Percentiles rank a stretch among this genome's conserved stretches.
Conservation (phyloP, 2,888 invertebrate species). For the Acrocyrtus sp. region DNA sequence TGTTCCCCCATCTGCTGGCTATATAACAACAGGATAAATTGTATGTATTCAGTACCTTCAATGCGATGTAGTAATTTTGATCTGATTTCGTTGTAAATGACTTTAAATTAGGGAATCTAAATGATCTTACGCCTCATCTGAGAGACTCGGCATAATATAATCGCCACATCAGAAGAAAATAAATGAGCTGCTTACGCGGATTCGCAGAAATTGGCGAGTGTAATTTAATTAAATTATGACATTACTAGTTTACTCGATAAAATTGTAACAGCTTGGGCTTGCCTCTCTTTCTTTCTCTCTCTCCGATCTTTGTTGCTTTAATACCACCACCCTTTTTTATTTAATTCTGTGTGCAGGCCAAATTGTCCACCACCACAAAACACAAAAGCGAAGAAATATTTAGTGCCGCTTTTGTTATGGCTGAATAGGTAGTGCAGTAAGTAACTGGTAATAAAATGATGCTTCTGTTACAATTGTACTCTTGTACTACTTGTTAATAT, state of each 20-base stretch:
- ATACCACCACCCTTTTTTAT: background rate
- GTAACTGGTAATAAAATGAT: background rate
- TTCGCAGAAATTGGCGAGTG: slow-evolving; percentile 15
- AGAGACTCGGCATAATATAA: background rate
- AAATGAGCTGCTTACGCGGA: background rate
- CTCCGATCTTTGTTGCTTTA: no score
- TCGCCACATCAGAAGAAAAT: background rate
- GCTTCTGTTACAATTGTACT: slow-evolving; percentile 36
- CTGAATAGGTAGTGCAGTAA: background rate
- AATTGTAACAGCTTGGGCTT: slow-evolving; percentile 5
- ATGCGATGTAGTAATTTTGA: background rate
- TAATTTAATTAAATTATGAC: slow-evolving; percentile 46
- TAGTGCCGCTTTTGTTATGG: no score
- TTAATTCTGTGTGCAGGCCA: background rate
- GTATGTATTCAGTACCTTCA: no score
- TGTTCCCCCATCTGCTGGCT: no score
- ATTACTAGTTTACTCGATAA: slow-evolving; percentile 14
- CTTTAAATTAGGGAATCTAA: background rate
- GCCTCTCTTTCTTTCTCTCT: no score
- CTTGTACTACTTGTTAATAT: slow-evolving; percentile 42
- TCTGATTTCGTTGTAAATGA: background rate
- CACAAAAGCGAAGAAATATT: no score
- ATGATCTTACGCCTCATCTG: background rate
- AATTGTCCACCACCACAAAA: no score
- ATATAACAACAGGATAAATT: no score